Evolutionary conservation across 2,113 vertebrate species (phyloP), one percentile per base, ranked within the genome.

Genomic region (Abramis brama): DNA sequence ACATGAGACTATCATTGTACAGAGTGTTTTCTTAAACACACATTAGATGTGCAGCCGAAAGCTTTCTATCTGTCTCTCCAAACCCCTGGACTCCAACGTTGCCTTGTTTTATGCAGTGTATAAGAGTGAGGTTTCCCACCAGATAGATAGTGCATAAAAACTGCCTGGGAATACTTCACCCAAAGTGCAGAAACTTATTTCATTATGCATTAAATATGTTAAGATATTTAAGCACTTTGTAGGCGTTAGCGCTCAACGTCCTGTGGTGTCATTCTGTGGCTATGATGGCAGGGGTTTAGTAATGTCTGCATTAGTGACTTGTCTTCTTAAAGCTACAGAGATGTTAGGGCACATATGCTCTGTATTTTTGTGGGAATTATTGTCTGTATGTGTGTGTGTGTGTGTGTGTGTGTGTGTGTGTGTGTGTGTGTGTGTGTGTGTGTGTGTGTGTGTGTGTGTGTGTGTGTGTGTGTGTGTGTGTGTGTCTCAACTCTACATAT

Each of bases 141-240:
- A 86, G 64, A 70, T 36, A 30, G 84, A 79, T 87, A 91, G 90
- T 91, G 88, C 68, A 60, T 33, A 59, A 68, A 83, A 50, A 82
- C 60, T 78, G 39, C 43, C 86, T 90, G 91, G 91, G 92, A 93
- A 91, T 90, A 91, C 88, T 85, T 83, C 73, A 76, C 39, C 85
- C 86, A 91, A 91, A 93, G 90, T 91, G 93, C 87, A 93, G 89
- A 93, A 91, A 87, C 90, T 86, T 36, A 91, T 90, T 95, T 92
- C 89, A 94, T 94, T 93, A 95, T 94, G 90, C 90, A 93, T 94
- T 90, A 94, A 92, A 92, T 93, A 92, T 94, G 90, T 94, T 89
- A 93, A 93, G 93, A 95, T 95, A 95, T 95, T 94, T 92, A 94
- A 95, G 94, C 91, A 89, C 91, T 94, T 94, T 95, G 93, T 94